phyloP scores from a whole-genome alignment of 2,797 vertebrate species.

The Tragopan temminckii region DNA sequence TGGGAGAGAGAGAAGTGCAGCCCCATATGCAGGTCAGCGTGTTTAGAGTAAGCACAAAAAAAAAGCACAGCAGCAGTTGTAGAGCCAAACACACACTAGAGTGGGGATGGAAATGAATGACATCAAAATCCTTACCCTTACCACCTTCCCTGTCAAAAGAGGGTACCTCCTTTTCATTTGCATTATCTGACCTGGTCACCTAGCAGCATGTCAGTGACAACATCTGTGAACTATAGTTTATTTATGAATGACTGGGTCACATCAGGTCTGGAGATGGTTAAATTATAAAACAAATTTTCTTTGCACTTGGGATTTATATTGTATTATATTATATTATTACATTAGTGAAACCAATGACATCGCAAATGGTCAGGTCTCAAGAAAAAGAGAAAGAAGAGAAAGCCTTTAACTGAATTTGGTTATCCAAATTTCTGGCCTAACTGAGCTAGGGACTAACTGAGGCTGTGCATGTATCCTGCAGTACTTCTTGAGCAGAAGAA shows the following conservation, averaged over 20 bases:
- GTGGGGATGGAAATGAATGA: background rate
- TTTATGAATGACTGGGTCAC: background rate
- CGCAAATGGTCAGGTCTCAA: background rate
- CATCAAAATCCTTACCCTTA: background rate
- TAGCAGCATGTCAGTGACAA: background rate
- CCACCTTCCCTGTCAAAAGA: background rate
- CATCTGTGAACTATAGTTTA: background rate
- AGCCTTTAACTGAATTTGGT: background rate
- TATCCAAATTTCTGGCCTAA: background rate
- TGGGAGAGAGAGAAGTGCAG: background rate
- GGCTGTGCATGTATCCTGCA: background rate
- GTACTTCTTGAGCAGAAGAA: background rate
- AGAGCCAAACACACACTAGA: accelerated
- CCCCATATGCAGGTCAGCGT: background rate
- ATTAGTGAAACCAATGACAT: background rate
- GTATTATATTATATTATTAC: too few species aligned
- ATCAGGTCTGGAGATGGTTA: background rate
- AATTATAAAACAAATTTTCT: background rate
- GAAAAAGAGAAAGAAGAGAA: background rate
- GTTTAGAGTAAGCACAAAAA: background rate
- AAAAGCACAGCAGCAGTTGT: background rate
- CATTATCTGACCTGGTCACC: background rate
- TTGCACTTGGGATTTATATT: background rate
- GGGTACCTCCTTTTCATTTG: background rate
- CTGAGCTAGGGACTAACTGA: background rate